A percentile compares a stretch with the other conserved stretches of the same genome.
phyloP scores from a whole-genome alignment of 1,140 invertebrate genomes.

The Meloidogyne chitwoodi region DNA sequence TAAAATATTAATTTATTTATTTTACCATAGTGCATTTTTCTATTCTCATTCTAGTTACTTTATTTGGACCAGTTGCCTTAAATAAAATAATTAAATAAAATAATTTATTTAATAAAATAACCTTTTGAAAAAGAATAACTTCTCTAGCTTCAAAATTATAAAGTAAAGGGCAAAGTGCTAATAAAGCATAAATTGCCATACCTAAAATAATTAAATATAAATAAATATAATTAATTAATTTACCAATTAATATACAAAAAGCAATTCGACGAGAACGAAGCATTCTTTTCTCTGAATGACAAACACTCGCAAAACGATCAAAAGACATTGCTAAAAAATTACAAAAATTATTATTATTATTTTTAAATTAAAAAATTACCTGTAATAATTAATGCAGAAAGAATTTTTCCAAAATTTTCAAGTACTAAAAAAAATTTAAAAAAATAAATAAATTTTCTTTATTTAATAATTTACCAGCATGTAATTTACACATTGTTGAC shows the following conservation, averaged over 20 bases:
- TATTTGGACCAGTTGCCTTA: constrained; percentile 51
- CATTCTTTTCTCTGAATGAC: constrained; percentile 49
- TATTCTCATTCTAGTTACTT: constrained; percentile 51
- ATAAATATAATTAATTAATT: not conserved
- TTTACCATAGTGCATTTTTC: constrained; percentile 59
- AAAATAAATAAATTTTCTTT: not conserved
- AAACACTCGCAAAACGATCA: constrained; percentile 57
- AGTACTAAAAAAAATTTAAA: constrained; percentile 27
- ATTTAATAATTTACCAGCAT: constrained; percentile 31
- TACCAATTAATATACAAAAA: constrained; percentile 49
- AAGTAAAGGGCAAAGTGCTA: constrained; percentile 53
- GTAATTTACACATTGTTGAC: constrained; percentile 52
- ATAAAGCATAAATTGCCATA: constrained; percentile 51
- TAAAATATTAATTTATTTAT: not conserved
- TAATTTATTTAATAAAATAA: not conserved
- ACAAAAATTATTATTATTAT: not conserved
- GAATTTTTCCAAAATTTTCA: constrained; percentile 59
- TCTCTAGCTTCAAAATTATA: constrained; percentile 56
- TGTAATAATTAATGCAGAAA: constrained; percentile 56
- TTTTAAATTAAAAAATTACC: not conserved
- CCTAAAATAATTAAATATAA: constrained; percentile 36
- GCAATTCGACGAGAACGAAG: constrained; percentile 44
- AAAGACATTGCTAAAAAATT: constrained; percentile 51
- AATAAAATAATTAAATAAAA: constrained; percentile 1
- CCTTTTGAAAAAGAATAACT: constrained; percentile 48